A percentile compares a stretch with the other conserved stretches of the same genome.
These are phyloP conservation scores for Chalcis sispes DNA, from an alignment of 2,888 invertebrate genomes.

Conservation along the genomic window DNA sequence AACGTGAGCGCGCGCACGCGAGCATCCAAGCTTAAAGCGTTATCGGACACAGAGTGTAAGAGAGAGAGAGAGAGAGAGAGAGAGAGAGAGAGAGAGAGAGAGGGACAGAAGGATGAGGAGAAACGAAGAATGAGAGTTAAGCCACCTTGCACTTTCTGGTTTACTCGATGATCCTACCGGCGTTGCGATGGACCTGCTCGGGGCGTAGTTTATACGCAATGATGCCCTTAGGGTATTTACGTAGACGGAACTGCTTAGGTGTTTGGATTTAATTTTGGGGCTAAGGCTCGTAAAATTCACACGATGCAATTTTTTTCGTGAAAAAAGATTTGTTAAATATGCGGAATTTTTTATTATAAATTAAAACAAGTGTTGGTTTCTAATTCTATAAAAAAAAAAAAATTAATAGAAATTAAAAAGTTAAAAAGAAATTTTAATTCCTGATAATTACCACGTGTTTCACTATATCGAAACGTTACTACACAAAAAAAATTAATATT, in stretches of 20 bases:
- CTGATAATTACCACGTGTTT: too few species aligned
- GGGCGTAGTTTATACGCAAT: conserved; percentile 2
- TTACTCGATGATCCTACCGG: conserved; percentile 65
- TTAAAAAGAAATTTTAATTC: too few species aligned
- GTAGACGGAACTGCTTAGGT: neutral
- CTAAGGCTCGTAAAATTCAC: too few species aligned
- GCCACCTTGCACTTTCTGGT: conserved; percentile 53
- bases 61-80: neutral
- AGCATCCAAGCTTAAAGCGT: conserved; percentile 66
- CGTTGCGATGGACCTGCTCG: neutral
- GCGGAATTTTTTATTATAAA: too few species aligned
- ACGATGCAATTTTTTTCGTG: too few species aligned
- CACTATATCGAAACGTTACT: too few species aligned
- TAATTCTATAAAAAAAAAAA: too few species aligned
- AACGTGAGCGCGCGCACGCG: too few species aligned
- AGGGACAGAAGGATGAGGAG: conserved; percentile 57
- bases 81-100: neutral
- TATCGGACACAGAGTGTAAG: conserved; percentile 65
- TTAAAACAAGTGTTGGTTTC: too few species aligned
- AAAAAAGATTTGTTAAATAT: too few species aligned
- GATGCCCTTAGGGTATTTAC: neutral
- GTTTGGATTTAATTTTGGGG: conserved; percentile 7
- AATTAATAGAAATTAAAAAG: too few species aligned
- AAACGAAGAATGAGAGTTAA: conserved; percentile 58
- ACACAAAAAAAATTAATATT: too few species aligned